These are phyloP conservation scores for Drosophila prosaltans DNA, from an alignment of 1,140 invertebrate species.

Conservation along the genomic window DNA sequence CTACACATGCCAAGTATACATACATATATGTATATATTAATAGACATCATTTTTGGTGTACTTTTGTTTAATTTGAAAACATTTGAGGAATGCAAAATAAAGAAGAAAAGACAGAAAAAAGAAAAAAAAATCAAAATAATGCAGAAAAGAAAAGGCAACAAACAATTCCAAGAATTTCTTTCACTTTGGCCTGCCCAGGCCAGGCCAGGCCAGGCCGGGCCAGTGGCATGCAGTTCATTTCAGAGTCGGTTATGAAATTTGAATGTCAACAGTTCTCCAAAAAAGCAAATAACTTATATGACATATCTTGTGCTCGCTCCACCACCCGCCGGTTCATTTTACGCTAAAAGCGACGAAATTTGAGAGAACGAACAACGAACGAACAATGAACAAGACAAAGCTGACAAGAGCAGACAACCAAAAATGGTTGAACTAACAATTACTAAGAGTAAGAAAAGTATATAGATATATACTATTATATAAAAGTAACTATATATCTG, in stretches of 20 bases:
- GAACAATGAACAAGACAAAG: neutral
- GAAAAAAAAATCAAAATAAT: no score
- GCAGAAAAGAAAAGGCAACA: neutral
- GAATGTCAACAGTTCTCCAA: conserved; percentile 1
- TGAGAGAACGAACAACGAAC: conserved; percentile 12
- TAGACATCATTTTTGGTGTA: neutral
- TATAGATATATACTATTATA: no score
- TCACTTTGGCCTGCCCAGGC: neutral
- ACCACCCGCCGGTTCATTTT: conserved; percentile 20
- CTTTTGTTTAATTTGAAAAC: conserved; percentile 6
- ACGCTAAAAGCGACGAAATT: conserved; percentile 22
- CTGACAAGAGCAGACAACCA: neutral
- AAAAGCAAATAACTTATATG: conserved; percentile 7
- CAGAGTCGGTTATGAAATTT: conserved; percentile 7
- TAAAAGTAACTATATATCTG: no score
- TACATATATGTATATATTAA: neutral
- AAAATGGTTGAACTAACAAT: conserved; percentile 9
- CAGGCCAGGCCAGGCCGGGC: neutral
- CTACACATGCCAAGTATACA: neutral
- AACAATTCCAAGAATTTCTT: conserved; percentile 7
- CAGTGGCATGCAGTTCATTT: neutral
- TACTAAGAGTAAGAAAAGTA: neutral
- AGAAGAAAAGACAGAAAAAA: neutral
- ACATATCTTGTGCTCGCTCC: neutral
- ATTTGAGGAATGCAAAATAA: neutral